A percentile compares a stretch with the other conserved stretches of the same genome.
Evolutionary conservation across 23 tunicate species (phyloP).

Genomic region (Corella eumyota): DNA sequence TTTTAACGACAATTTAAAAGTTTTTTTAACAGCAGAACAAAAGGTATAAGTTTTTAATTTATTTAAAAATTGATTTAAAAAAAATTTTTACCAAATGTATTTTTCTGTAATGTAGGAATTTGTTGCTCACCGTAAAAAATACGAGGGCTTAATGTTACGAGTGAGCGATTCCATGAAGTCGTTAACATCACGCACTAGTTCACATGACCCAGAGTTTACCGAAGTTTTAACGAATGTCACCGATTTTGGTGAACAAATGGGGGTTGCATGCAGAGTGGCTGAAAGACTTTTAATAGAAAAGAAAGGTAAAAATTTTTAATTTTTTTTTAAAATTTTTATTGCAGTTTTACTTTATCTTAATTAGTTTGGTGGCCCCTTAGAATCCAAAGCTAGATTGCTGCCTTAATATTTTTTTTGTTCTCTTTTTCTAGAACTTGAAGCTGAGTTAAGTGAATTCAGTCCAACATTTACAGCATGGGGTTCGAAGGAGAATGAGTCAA

Average conservation of each 20-base stretch:
- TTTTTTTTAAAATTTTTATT: not conserved
- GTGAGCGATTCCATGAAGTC: slow-evolving; percentile 74
- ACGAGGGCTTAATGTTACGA: slow-evolving; percentile 53
- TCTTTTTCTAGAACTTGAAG: slow-evolving; percentile 20
- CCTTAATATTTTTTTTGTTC: not conserved
- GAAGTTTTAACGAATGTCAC: slow-evolving; percentile 27
- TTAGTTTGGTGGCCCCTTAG: not conserved
- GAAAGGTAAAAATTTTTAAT: slow-evolving; percentile 31
- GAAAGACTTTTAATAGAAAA: slow-evolving; percentile 61
- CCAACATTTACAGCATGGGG: slow-evolving; percentile 82
- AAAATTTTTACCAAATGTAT: not conserved
- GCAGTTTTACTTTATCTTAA: no score
- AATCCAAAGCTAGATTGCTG: not conserved
- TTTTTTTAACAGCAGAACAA: slow-evolving; percentile 48
- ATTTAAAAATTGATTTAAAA: not conserved
- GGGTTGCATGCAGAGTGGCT: slow-evolving; percentile 46
- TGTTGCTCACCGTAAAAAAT: slow-evolving; percentile 35
- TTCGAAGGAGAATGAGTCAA: slow-evolving; percentile 32
- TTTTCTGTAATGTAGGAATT: slow-evolving; percentile 19
- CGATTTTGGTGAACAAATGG: slow-evolving; percentile 63
- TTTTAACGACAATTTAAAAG: slow-evolving; percentile 56
- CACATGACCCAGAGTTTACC: slow-evolving; percentile 49
- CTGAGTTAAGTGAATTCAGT: slow-evolving; percentile 52
- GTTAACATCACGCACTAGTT: slow-evolving; percentile 11
- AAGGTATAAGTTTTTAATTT: not conserved